phyloP scores from a whole-genome alignment of 2,113 vertebrate species.

The Anser cygnoides region DNA sequence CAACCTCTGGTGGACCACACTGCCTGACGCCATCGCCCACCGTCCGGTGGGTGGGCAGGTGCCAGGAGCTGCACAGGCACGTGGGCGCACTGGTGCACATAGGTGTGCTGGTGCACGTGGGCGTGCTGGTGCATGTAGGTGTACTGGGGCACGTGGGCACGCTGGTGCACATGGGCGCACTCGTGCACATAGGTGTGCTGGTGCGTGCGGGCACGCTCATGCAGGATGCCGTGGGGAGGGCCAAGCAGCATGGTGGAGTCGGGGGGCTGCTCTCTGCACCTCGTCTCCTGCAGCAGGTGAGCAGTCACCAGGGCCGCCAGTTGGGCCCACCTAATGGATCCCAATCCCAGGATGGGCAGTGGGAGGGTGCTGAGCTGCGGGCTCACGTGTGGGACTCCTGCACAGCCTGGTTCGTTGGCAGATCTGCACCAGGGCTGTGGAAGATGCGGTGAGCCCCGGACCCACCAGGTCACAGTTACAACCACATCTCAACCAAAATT shows the following conservation, averaged over 20 bases:
- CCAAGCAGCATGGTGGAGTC: background rate
- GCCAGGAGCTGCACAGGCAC: background rate
- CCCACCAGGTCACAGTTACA: background rate
- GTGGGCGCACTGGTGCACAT: too few species aligned
- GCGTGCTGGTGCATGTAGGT: too few species aligned
- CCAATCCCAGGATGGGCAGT: background rate
- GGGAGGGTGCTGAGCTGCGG: background rate
- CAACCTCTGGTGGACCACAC: background rate
- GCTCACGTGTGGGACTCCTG: background rate
- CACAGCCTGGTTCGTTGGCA: background rate
- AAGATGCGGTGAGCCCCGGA: background rate
- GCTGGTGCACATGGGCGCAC: fast-evolving
- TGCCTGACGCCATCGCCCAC: background rate
- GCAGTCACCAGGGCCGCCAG: background rate
- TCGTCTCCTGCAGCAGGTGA: background rate
- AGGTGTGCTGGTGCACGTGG: background rate
- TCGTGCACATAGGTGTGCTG: background rate
- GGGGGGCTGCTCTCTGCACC: background rate
- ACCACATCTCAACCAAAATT: background rate
- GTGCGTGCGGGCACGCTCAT: too few species aligned
- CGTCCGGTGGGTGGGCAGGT: background rate
- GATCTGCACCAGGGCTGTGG: background rate
- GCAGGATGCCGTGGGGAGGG: background rate
- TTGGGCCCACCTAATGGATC: background rate
- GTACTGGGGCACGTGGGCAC: fast-evolving